Conservation (phyloP, 92 coral and sea anemone genomes). For the Bergia puertoricense region DNA sequence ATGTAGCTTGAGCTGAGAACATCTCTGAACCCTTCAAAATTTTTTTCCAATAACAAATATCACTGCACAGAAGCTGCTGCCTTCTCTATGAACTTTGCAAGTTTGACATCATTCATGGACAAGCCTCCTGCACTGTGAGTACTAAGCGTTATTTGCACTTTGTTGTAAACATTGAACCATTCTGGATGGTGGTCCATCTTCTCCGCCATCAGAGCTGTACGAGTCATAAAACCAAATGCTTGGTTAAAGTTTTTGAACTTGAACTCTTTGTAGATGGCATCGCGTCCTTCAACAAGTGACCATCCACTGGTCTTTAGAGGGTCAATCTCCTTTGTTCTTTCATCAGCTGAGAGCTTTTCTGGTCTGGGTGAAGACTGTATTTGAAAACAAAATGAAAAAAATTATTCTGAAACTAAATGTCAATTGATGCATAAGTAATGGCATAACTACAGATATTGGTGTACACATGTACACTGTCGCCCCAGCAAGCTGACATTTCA, state of each 20-base stretch:
- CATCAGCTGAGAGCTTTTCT: constrained; percentile 67
- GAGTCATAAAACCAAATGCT: constrained; percentile 98
- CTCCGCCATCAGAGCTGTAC: constrained; percentile 86
- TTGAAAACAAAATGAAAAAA: too few species aligned
- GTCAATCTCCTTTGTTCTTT: constrained; percentile 66
- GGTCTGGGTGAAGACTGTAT: constrained; percentile 66
- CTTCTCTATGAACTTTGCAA: constrained; percentile 85
- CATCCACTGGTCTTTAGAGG: constrained; percentile 80
- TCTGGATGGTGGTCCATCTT: constrained; percentile 98
- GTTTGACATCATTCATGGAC: constrained; percentile 84
- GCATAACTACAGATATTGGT: too few species aligned
- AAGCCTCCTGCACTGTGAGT: constrained; percentile 95
- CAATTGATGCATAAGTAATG: too few species aligned
- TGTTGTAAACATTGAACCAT: constrained; percentile 93
- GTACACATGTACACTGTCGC: too few species aligned
- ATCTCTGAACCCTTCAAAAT: not conserved
- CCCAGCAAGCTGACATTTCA: too few species aligned
- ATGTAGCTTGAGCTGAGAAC: not conserved
- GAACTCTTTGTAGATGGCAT: constrained; percentile 93
- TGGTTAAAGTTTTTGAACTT: constrained; percentile 91
- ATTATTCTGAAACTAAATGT: too few species aligned
- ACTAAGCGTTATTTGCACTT: constrained; percentile 78
- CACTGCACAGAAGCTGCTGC: constrained; percentile 49
- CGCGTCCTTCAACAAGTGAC: constrained; percentile 85
- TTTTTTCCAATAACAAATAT: not conserved